Conservation (phyloP, 1,140 invertebrate genomes). For the Ylistrum balloti region DNA sequence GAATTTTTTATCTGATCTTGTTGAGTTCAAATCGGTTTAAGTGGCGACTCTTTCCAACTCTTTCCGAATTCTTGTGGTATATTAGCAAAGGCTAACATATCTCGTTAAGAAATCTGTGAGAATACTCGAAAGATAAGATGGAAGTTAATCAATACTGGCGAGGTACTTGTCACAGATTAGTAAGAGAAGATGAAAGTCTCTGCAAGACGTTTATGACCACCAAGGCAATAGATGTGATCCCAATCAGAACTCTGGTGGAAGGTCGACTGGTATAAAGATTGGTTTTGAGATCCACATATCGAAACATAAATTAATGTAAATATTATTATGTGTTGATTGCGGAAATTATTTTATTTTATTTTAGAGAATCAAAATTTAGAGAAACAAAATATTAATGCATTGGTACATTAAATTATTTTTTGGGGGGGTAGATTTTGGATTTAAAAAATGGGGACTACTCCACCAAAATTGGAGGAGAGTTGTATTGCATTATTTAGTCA, state of each 20-base stretch:
- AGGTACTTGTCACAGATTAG: conserved; percentile 18
- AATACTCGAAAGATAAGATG: background rate
- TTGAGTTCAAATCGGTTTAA: background rate
- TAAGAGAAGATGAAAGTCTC: conserved; percentile 16
- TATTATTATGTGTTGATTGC: too few species aligned
- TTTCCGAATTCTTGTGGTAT: conserved; percentile 15
- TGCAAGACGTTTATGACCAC: background rate
- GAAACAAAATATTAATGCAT: too few species aligned
- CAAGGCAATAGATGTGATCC: background rate
- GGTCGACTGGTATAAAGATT: background rate
- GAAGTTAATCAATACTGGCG: background rate
- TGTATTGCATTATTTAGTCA: too few species aligned
- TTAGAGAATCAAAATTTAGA: too few species aligned
- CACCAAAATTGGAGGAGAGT: too few species aligned
- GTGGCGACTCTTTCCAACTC: background rate
- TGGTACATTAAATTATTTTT: too few species aligned
- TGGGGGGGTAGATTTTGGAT: too few species aligned
- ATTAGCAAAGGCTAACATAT: background rate
- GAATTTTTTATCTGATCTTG: background rate
- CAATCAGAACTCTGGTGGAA: background rate
- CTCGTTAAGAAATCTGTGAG: background rate
- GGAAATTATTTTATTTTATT: too few species aligned
- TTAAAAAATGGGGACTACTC: too few species aligned
- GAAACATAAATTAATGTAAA: too few species aligned
- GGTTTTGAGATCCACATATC: too few species aligned